Percentiles rank a stretch among this genome's conserved stretches.
These are phyloP conservation scores for Caretta caretta DNA, from an alignment of 2,113 vertebrate species.

Conservation along the genomic window DNA sequence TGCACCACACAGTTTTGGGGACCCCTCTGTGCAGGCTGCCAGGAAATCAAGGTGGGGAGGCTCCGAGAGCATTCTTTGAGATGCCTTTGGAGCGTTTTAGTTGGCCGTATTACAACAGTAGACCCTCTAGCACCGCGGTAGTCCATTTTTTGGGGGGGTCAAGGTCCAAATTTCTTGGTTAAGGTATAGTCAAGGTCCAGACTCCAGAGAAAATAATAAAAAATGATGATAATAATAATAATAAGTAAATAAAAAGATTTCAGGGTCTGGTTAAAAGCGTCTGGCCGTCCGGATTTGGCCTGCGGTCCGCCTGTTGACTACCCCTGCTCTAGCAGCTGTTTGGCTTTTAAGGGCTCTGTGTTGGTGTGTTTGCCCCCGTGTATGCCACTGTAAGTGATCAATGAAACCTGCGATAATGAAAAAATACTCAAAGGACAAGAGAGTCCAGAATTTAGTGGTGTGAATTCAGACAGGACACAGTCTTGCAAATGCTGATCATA, in stretches of 20 bases:
- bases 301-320: too few species aligned
- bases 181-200: too few species aligned
- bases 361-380: rapidly evolving
- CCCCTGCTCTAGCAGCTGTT: neutral
- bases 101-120: rapidly evolving
- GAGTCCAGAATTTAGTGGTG: neutral
- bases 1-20: neutral
- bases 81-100: neutral
- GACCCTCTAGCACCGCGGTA: too few species aligned
- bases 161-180: too few species aligned
- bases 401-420: rapidly evolving
- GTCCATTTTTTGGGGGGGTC: too few species aligned
- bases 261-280: too few species aligned
- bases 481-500: neutral
- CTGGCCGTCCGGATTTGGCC: too few species aligned
- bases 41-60: neutral
- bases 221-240: too few species aligned
- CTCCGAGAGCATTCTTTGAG: neutral
- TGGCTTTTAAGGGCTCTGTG: neutral
- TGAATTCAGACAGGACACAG: neutral
- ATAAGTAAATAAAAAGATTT: too few species aligned
- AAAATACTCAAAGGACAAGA: neutral
- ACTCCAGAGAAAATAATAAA: too few species aligned
- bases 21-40: rapidly evolving
- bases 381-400: neutral